A percentile compares a stretch with the other conserved stretches of the same genome.
These are phyloP conservation scores for Pogoniulus pusillus DNA, from an alignment of 2,797 vertebrate genomes.

Conservation along the genomic window DNA sequence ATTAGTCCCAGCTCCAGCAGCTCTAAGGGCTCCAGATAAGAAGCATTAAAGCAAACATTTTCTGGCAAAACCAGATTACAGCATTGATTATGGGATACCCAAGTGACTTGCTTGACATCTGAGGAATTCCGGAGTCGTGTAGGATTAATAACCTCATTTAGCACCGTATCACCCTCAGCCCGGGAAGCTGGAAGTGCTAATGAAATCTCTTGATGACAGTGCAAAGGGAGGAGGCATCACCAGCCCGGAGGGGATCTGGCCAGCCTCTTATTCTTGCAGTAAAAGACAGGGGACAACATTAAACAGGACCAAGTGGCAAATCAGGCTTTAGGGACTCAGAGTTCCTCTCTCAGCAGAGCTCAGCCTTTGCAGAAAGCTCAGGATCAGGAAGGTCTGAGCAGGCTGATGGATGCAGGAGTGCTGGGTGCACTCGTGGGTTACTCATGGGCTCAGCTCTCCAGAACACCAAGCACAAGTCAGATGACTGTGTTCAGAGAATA, in stretches of 20 bases:
- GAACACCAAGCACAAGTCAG: not conserved
- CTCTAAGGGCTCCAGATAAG: constrained; percentile 37
- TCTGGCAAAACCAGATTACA: constrained; percentile 60
- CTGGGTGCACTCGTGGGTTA: fast-evolving
- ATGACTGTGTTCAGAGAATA: not conserved
- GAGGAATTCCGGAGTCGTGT: constrained; percentile 35
- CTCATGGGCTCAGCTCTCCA: not conserved
- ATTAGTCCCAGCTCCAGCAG: constrained; percentile 47
- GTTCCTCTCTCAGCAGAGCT: constrained; percentile 10
- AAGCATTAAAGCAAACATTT: constrained; percentile 58
- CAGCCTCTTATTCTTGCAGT: not conserved
- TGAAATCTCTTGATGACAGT: constrained; percentile 52
- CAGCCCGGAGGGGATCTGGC: constrained; percentile 16
- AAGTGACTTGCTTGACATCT: constrained; percentile 50
- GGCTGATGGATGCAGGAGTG: not conserved
- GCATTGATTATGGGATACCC: constrained; percentile 61
- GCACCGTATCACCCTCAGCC: constrained; percentile 26
- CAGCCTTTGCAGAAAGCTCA: not conserved
- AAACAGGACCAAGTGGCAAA: not conserved
- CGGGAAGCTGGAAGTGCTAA: constrained; percentile 1
- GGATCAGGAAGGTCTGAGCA: not conserved
- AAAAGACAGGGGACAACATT: not conserved
- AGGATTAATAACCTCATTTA: constrained; percentile 69
- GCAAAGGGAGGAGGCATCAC: not conserved
- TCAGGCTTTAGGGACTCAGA: not conserved